Evolutionary conservation across 2,888 invertebrate species (phyloP).

Genomic region (Endomychus coccineus): DNA sequence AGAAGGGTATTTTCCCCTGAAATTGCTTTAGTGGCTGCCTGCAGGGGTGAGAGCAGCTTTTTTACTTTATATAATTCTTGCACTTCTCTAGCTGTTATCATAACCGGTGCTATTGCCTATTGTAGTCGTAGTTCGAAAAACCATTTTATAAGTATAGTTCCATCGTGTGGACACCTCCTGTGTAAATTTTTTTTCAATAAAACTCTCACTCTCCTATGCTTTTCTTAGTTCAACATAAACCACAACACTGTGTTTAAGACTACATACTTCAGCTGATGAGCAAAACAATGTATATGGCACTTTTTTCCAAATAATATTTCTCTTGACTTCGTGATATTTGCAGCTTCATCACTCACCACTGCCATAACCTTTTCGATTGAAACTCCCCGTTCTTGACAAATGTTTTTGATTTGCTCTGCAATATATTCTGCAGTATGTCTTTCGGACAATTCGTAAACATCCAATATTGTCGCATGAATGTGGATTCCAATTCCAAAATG

Average conservation of each 20-base stretch:
- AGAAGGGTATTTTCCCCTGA: background rate
- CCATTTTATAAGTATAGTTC: constrained; percentile 22
- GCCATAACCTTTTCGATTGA: constrained; percentile 3
- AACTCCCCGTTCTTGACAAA: background rate
- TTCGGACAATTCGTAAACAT: constrained; percentile 3
- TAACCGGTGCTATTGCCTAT: no score
- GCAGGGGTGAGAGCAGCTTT: background rate
- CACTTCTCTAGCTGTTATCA: constrained; percentile 1
- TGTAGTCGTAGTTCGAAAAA: no score
- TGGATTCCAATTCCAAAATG: no score
- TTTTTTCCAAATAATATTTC: constrained; percentile 9
- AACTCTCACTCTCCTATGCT: no score
- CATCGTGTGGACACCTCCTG: constrained; percentile 28
- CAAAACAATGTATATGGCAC: constrained; percentile 7
- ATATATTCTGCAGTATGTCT: no score
- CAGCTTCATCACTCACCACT: constrained; percentile 5
- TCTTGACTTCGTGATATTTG: background rate
- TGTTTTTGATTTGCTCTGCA: constrained; percentile 1
- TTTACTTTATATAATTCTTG: background rate
- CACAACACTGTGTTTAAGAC: constrained; percentile 19
- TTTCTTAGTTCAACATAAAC: constrained; percentile 20
- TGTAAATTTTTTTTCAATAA: constrained; percentile 19
- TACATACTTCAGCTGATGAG: constrained; percentile 8
- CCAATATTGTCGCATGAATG: constrained; percentile 1
- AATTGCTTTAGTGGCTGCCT: background rate